Base-by-base conservation (phyloP, 53 echinoderm and acorn worm species). In the Zoroaster sp. region DNA sequence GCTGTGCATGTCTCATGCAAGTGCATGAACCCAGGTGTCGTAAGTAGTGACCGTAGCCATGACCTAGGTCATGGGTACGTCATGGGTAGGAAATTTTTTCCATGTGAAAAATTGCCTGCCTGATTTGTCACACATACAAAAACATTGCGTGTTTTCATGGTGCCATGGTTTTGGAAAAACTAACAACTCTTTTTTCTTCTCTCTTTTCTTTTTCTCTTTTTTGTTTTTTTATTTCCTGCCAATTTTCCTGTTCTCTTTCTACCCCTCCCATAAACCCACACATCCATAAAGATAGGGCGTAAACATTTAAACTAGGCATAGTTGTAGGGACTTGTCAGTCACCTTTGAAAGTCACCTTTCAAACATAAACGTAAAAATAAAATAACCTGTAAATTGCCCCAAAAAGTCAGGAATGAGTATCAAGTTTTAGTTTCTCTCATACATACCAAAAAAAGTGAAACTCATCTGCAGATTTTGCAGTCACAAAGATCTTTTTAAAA, bases 111-210 rank as follows among this genome's bases (percentile, higher is more conserved):
- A 23, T 41, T 25, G 33, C 34, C 68, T 44, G 85, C 85, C 47
- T 25, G 85, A 3, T 70, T 35, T 35, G 72, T 72, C 47, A 85
- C 23, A 28, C 28, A 69, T 30, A 80, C 66, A 31, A 23, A 52
- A 30, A 33, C 69, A n/a, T 85, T 85, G 53, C 21, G 32, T 85
- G 85, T 85, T 85, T 17, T 71, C 85, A 85, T 71, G 85, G 85
- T 85, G 85, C 8, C 82, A 82, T 82, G 82, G 82, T 66, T 40
- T 33, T 31, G 72, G 85, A 17, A 49, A 39, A 46, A 85, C 85
- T 85, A 85, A 85, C 85, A 85, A 67, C n/a, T 81, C 80, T 80
- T 10, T 23, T 23, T 46, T 31, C 30, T 5, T 34, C 1, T 45
- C 40, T 71, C 20, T 17, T 31, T 72, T 33, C 1, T n/a, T 18